Conservation (phyloP, 2,888 invertebrate species). For the Syritta pipiens region DNA sequence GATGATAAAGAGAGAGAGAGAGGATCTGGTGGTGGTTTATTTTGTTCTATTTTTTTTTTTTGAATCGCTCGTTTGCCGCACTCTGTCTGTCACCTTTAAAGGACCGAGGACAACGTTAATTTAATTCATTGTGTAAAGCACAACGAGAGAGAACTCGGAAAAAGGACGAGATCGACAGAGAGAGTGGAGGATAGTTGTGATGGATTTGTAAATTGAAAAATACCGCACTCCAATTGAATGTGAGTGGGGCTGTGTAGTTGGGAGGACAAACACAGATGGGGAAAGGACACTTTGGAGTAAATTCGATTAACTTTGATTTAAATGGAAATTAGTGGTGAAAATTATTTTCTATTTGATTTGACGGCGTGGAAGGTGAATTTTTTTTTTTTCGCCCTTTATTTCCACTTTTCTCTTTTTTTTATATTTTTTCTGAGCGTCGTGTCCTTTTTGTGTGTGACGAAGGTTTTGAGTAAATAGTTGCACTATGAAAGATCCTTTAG, state of each 20-base stretch:
- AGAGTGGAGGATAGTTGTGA: conserved; percentile 1
- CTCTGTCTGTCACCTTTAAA: conserved; percentile 32
- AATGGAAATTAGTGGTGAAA: conserved; percentile 49
- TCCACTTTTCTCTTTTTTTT: too few relatives aligned
- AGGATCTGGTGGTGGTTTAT: background rate
- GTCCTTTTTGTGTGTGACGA: conserved; percentile 12
- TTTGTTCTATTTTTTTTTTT: conserved; percentile 2
- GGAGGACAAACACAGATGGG: conserved; percentile 4
- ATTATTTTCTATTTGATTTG: conserved; percentile 32
- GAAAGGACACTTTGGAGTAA: conserved; percentile 28
- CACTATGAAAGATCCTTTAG: background rate
- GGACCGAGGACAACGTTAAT: conserved; percentile 51
- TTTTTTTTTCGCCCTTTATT: too few relatives aligned
- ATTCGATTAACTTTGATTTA: conserved; percentile 58
- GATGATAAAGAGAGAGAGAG: conserved; percentile 5
- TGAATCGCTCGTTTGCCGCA: background rate
- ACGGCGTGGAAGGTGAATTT: too few relatives aligned
- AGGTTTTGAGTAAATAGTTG: conserved; percentile 16
- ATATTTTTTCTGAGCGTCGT: background rate
- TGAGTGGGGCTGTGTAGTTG: background rate
- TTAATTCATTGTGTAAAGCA: conserved; percentile 38
- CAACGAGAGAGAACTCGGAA: background rate
- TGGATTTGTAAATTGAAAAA: conserved; percentile 59
- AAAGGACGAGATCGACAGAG: background rate
- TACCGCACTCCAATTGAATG: conserved; percentile 41